Base-by-base conservation (phyloP, 30 jellyfish, hydroid and myxozoan genomes). In the Pelagia noctiluca region DNA sequence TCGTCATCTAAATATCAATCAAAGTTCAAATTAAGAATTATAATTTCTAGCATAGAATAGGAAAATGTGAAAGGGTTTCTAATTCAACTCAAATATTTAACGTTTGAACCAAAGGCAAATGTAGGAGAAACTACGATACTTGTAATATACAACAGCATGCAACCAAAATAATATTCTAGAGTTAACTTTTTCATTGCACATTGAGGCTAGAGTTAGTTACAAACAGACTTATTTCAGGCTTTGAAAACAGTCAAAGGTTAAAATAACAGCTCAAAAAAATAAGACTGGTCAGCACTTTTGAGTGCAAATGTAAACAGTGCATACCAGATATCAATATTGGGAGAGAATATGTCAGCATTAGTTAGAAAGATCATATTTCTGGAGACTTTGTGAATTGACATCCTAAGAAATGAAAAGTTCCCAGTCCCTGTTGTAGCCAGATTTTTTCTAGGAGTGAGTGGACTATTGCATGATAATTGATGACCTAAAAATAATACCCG, bases 401-500 rank as follows among this genome's bases (percentile, higher is more conserved):
- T 42, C 57, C 16, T 42, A 5, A 5, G 16, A 42, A 42, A 5
- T 42, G n/a, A n/a, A n/a, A 42, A 16, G 57, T 42, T 42, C 16
- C 12, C 57, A 42, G 16, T 42, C 16, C 16, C 57, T 5, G 12
- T 5, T 5, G 16, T 42, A 8, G 16, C 8, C 16, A 8, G 16
- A 5, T 8, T 42, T 42, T 5, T 16, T 5, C 57, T 42, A 42
- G 8, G 8, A 5, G 57, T 42, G 57, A 42, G 57, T 42, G 57
- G 57, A 42, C 12, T 5, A 8, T 42, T 42, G 16, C 16, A n/a
- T 42, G 12, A 5, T 42, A 8, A 42, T 8, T 42, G 57, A 42
- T 42, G 16, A 42, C 16, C 16, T 42, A 42, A 42, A 42, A 42
- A 5, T 5, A 42, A 42, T 42, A 67, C 85, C 85, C 49, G 85